These are phyloP conservation scores for Verasper variegatus DNA, from an alignment of 2,113 vertebrate genomes.

Conservation along the genomic window DNA sequence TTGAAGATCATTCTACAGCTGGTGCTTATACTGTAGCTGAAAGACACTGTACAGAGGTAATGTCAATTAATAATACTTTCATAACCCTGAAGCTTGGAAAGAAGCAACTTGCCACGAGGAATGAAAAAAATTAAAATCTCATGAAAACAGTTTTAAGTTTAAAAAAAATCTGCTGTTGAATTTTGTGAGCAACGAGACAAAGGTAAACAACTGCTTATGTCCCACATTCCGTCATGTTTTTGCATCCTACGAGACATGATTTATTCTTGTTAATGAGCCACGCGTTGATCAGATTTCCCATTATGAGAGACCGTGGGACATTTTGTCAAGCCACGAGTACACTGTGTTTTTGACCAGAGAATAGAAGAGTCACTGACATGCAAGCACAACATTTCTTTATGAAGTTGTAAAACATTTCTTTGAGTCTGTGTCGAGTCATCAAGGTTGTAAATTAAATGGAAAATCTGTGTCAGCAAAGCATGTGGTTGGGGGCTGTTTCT, in stretches of 20 bases:
- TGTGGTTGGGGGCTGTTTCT: no score
- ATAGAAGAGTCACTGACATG: neutral
- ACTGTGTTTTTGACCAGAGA: no score
- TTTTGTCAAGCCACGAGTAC: neutral
- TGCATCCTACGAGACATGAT: no score
- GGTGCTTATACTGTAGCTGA: no score
- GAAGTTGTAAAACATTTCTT: constrained; percentile 1
- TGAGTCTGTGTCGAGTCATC: neutral
- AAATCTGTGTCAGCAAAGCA: no score
- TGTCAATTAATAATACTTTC: no score
- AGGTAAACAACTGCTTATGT: neutral
- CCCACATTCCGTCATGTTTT: neutral
- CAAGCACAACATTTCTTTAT: neutral
- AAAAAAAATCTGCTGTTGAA: neutral
- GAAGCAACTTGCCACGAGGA: neutral
- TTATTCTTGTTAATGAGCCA: constrained; percentile 11
- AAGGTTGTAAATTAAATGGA: no score
- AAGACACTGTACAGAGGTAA: no score
- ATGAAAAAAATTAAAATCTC: no score
- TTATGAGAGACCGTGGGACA: constrained; percentile 25
- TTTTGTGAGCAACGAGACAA: neutral
- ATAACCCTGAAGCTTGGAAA: no score
- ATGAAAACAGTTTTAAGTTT: no score
- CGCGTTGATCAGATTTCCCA: constrained; percentile 22
- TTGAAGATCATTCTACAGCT: no score